phyloP scores from a whole-genome alignment of 2,113 vertebrate species.

The Xenotilapia flavipinnis region DNA sequence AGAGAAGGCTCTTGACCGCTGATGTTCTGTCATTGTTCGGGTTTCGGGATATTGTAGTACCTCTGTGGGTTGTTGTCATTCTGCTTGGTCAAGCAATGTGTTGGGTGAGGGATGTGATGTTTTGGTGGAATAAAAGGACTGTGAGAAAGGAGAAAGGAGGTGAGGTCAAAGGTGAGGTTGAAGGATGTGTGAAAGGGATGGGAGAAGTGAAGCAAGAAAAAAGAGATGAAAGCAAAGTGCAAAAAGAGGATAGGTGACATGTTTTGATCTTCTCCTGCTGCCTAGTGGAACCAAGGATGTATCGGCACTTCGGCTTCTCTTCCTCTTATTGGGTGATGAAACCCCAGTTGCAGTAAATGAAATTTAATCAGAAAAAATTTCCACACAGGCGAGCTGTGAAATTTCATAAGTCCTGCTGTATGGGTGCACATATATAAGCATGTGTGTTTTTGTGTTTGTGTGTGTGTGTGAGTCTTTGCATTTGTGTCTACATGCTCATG shows the following conservation, averaged over 20 bases:
- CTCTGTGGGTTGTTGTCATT: constrained; percentile 8
- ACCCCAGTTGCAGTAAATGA: constrained; percentile 44
- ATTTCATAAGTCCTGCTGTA: constrained; percentile 7
- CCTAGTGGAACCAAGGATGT: constrained; percentile 15
- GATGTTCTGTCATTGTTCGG: background rate
- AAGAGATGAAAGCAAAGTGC: background rate
- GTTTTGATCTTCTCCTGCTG: constrained; percentile 33
- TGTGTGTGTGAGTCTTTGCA: background rate
- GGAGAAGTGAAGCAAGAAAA: background rate
- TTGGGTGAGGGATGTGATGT: background rate
- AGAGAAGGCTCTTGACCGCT: background rate
- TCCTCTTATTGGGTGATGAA: constrained; percentile 49
- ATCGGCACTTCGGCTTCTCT: constrained; percentile 4
- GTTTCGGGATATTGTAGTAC: background rate
- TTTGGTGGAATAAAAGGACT: background rate
- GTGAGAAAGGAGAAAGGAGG: background rate
- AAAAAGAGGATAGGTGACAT: background rate
- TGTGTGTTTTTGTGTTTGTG: background rate
- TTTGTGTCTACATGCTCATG: background rate
- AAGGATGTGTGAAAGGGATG: background rate
- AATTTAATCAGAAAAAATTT: constrained; percentile 50
- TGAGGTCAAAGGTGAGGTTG: background rate
- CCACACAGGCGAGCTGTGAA: constrained; percentile 43
- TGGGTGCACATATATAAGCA: background rate
- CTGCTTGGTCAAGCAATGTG: background rate